Evolutionary conservation across 2,797 vertebrate species (phyloP), one percentile per base, ranked within the genome.

Genomic region (Enoplosus armatus): DNA sequence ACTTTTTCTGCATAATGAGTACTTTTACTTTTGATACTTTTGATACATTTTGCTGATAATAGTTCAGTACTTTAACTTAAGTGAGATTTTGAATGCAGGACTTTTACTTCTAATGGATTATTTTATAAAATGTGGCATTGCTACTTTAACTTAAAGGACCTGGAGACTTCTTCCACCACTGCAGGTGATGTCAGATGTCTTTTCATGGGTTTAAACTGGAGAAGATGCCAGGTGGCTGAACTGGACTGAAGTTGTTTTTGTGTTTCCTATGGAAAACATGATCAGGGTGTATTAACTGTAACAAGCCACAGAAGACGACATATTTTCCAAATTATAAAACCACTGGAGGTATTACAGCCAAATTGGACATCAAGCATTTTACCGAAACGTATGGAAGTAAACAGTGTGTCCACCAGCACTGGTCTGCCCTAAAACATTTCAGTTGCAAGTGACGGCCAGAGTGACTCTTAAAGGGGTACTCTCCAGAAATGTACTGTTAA

Each of bases 241-340:
- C 50, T 41, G 53, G 31, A 16, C 35, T 47, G 6, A 58, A 39
- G 65, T 39, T 67, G 29, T 63, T 71, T 82, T 55, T 65, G 14
- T 85, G 58, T 29, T 59, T 63, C 10, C n/a, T 53, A 6, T 61
- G 83, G 66, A 82, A 77, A 18, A 73, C 60, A 65, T 50, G 8
- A 71, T 69, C n/a, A 6, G 31, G 10, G 29, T 8, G 12, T 71
- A 58, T 18, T 71, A 48, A 79, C 67, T 72, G 26, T 20, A 31
- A 48, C 18, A 72, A 67, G 47, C 39, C 56, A 33, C 20, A 64
- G 39, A 70, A 85, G 75, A 53, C 31, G 1, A 55, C 1, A 58
- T 35, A 1, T 20, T 37, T 60, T 74, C 72, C 41, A 61, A 72
- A 79, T 41, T 39, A 64, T 77, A 51, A 72, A 27, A 72, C 35